phyloP scores from a whole-genome alignment of 2,888 invertebrate species.

The Drosophila bunnanda region DNA sequence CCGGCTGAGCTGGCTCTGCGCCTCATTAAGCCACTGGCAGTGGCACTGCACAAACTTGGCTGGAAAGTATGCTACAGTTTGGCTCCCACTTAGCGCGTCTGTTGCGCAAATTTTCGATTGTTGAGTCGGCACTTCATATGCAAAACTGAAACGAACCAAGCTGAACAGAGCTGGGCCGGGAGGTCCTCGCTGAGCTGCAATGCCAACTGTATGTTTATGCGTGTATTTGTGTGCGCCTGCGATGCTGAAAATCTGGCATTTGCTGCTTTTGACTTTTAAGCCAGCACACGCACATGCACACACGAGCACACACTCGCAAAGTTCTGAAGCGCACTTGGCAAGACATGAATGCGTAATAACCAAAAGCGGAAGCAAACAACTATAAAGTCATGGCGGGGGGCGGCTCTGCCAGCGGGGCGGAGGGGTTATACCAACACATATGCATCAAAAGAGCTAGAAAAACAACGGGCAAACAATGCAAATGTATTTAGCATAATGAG shows the following conservation, averaged over 20 bases:
- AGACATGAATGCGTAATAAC: constrained; percentile 82
- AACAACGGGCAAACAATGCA: constrained; percentile 82
- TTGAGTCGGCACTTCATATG: constrained; percentile 81
- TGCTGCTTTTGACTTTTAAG: constrained; percentile 79
- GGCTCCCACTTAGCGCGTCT: constrained; percentile 75
- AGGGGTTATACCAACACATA: constrained; percentile 66
- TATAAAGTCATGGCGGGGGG: constrained; percentile 75
- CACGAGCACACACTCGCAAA: constrained; percentile 54
- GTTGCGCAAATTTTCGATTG: constrained; percentile 78
- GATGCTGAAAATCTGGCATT: constrained; percentile 79
- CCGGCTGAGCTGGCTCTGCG: constrained; percentile 30
- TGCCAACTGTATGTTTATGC: constrained; percentile 25
- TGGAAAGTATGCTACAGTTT: constrained; percentile 70
- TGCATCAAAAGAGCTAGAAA: constrained; percentile 82
- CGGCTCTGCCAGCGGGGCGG: constrained; percentile 19
- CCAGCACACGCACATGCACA: constrained; percentile 25
- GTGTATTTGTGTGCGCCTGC: constrained; percentile 9
- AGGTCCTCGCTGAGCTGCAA: constrained; percentile 28
- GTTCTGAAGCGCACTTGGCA: constrained; percentile 80
- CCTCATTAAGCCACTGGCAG: constrained; percentile 68
- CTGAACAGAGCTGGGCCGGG: constrained; percentile 1
- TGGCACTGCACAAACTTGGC: constrained; percentile 65
- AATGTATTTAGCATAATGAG: constrained; percentile 83
- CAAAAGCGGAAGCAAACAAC: constrained; percentile 81
- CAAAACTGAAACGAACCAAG: constrained; percentile 59